Conservation (phyloP, 2,797 vertebrate genomes). For the Dallia pectoralis region DNA sequence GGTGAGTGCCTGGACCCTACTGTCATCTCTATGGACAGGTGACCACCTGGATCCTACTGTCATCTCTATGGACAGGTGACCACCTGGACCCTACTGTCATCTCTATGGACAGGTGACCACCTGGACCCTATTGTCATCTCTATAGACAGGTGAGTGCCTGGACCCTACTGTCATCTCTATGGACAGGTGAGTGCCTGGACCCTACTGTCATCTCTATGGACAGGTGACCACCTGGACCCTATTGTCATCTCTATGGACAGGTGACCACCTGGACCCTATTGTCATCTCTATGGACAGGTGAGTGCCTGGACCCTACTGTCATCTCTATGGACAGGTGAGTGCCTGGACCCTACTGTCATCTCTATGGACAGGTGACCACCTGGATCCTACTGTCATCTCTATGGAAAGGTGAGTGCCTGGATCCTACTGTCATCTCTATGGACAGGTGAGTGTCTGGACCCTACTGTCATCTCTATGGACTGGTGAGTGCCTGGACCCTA, state of each 20-base stretch:
- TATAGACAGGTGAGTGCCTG: slow-evolving; percentile 10
- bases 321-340: slow-evolving; percentile 14
- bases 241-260: slow-evolving; percentile 14
- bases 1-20: neutral
- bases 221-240: slow-evolving; percentile 8
- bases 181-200: slow-evolving; percentile 12
- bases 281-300: slow-evolving; percentile 15
- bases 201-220: slow-evolving; percentile 1
- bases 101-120: slow-evolving; percentile 14
- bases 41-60: neutral
- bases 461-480: slow-evolving; percentile 3
- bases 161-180: neutral
- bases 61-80: slow-evolving; percentile 13
- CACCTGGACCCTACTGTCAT: neutral
- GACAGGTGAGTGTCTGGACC: slow-evolving; percentile 13
- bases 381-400: neutral
- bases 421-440: neutral
- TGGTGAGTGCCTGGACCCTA: slow-evolving; percentile 1
- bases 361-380: slow-evolving; percentile 14
- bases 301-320: neutral
- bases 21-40: slow-evolving; percentile 16
- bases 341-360: neutral
- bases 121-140: neutral
- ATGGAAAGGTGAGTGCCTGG: slow-evolving; percentile 10
- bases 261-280: neutral